Evolutionary conservation across 1,140 invertebrate species (phyloP).

Genomic region (Drosophila arawakana): DNA sequence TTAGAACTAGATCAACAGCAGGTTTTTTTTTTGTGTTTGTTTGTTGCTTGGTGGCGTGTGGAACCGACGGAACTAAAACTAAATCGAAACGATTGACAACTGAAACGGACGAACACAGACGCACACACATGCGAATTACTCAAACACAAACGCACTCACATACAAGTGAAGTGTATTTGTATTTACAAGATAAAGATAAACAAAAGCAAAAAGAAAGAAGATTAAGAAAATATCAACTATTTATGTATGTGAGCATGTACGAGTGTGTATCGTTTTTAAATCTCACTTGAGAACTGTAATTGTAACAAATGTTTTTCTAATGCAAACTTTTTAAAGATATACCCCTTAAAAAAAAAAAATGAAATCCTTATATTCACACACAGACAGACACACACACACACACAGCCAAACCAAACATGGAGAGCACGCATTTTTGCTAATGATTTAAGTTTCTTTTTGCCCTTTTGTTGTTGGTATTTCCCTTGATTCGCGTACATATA

Average conservation of each 20-base stretch:
- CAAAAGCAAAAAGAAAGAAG: conserved; percentile 3
- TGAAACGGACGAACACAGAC: conserved; percentile 32
- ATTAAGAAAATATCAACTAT: conserved; percentile 30
- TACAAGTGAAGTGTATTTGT: conserved; percentile 29
- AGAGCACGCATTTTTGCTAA: conserved; percentile 14
- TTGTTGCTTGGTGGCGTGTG: conserved; percentile 9
- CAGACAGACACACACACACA: conserved; percentile 9
- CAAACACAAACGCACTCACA: conserved; percentile 1
- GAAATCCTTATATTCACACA: too few species aligned
- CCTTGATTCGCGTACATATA: conserved; percentile 18
- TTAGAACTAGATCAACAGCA: conserved; percentile 25
- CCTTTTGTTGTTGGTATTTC: conserved; percentile 32
- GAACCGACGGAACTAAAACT: conserved; percentile 4
- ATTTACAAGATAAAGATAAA: conserved; percentile 12
- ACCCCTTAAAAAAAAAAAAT: neutral
- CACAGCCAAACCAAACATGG: neutral
- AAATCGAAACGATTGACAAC: conserved; percentile 1
- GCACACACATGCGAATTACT: conserved; percentile 39
- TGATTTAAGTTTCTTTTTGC: conserved; percentile 28
- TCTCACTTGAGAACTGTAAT: conserved; percentile 15
- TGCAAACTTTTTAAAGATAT: conserved; percentile 20
- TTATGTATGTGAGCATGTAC: conserved; percentile 39
- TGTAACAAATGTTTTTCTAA: conserved; percentile 41
- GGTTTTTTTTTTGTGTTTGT: neutral
- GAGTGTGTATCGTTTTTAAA: conserved; percentile 29